Evolutionary conservation across 2,888 invertebrate species (phyloP).

Genomic region (Antitype chi): DNA sequence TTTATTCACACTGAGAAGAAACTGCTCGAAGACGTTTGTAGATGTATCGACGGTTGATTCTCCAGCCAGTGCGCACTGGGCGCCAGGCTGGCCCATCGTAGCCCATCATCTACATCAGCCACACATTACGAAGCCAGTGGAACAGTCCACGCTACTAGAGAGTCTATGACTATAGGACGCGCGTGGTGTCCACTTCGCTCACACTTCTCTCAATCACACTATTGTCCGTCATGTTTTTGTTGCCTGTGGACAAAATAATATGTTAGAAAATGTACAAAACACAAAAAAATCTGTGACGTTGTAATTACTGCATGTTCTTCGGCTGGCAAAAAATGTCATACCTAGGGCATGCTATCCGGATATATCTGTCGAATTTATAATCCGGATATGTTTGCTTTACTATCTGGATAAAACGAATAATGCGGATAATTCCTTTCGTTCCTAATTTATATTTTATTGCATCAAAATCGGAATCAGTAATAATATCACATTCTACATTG

Average conservation of each 20-base stretch:
- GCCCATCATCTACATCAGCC: constrained; percentile 43
- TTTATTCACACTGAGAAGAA: constrained; percentile 38
- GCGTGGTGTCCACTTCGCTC: constrained; percentile 75
- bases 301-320: too few species aligned
- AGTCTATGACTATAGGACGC: constrained; percentile 83
- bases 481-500: too few species aligned
- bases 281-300: too few species aligned
- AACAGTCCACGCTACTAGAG: constrained; percentile 70
- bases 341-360: too few species aligned
- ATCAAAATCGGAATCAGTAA: too few species aligned
- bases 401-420: too few species aligned
- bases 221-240: constrained; percentile 86
- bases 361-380: too few species aligned
- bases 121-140: constrained; percentile 69
- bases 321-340: too few species aligned
- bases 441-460: too few species aligned
- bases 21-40: constrained; percentile 37
- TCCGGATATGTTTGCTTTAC: too few species aligned
- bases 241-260: constrained; percentile 76
- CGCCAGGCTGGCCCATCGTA: constrained; percentile 31
- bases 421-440: too few species aligned
- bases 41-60: constrained; percentile 27
- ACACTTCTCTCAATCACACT: constrained; percentile 81
- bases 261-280: constrained; percentile 1
- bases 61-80: constrained; percentile 24